These are phyloP conservation scores for Bergia sp. DNA, from an alignment of 92 coral and sea anemone genomes.

Conservation along the genomic window DNA sequence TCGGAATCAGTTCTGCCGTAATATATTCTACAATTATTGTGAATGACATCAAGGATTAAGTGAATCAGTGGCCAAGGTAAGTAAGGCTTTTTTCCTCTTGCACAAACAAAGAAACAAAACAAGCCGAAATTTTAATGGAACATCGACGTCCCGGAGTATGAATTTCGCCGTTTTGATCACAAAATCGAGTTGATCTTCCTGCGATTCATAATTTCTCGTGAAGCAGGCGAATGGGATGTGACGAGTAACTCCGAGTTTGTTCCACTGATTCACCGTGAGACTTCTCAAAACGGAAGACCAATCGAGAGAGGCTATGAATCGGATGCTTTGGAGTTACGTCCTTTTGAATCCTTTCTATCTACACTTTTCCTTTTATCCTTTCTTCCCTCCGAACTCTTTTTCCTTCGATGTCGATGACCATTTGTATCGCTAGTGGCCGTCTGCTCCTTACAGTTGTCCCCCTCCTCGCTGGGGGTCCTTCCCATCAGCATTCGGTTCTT, in stretches of 20 bases:
- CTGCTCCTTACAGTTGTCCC: neutral
- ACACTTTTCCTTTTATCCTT: constrained; percentile 29
- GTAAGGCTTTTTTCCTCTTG: no score
- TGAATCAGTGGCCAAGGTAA: no score
- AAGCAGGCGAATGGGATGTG: no score
- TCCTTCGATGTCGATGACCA: constrained; percentile 39
- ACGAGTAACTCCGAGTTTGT: neutral
- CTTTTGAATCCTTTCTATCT: constrained; percentile 32
- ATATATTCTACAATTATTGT: no score
- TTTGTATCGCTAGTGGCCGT: constrained; percentile 12
- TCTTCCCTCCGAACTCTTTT: constrained; percentile 29
- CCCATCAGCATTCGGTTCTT: constrained; percentile 23
- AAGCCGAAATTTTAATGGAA: no score
- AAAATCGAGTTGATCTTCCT: neutral
- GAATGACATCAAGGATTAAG: no score
- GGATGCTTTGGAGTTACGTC: constrained; percentile 25
- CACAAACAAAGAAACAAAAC: no score
- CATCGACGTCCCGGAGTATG: no score
- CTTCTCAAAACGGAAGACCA: neutral
- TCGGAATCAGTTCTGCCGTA: no score
- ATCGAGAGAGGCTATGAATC: neutral
- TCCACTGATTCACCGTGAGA: neutral
- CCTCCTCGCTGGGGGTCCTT: constrained; percentile 28
- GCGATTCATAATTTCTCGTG: neutral
- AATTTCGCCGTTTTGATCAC: no score